Evolutionary conservation across 2,113 vertebrate species (phyloP), one percentile per base, ranked within the genome.

Genomic region (Promerops cafer): DNA sequence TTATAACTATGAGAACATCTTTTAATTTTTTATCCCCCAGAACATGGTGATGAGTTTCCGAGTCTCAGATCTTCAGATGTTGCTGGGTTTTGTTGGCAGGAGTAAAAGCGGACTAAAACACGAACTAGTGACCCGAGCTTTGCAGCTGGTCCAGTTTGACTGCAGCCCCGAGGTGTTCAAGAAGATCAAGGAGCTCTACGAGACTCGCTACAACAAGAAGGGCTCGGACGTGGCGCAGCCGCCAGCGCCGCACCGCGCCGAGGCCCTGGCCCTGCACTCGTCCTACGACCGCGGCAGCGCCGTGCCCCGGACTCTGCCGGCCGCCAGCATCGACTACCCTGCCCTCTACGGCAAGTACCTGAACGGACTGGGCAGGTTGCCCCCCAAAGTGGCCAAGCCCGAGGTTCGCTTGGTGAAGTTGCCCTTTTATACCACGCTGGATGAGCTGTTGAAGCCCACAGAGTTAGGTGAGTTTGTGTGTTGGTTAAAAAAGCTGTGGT

Each of bases 11-110:
- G 79, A 95, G 91, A 83, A 69, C 45, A 0, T 83, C 37, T 76
- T 83, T 78, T 65, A 87, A 87, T 95, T 92, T 91, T 90, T 96
- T 96, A 78, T 89, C 93, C 68, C 76, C 10, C 59, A 99, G 99
- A 99, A 99, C 98, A 99, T 99, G 99, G 99, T 99, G 97, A 99
- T 99, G 99, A 99, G 99, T 98, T 99, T 99, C 98, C 98, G 99
- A 97, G 99, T 99, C 92, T 99, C 99, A 94, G 99, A 99, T 98
- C 99, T 99, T 96, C 99, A 99, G 98, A 99, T 99, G 89, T 98
- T 99, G 97, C 98, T 99, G 97, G 99, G 99, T 95, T 99, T 99
- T 33, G 99, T 99, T 94, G 99, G 99, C 80, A 99, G 99, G 96
- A 99, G 99, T 98, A 99, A 99, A 98, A 99, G 99, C 31, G 99